Evolutionary conservation across 2,888 invertebrate genomes (phyloP).

Genomic region (Mongoloraphidia duomilia): DNA sequence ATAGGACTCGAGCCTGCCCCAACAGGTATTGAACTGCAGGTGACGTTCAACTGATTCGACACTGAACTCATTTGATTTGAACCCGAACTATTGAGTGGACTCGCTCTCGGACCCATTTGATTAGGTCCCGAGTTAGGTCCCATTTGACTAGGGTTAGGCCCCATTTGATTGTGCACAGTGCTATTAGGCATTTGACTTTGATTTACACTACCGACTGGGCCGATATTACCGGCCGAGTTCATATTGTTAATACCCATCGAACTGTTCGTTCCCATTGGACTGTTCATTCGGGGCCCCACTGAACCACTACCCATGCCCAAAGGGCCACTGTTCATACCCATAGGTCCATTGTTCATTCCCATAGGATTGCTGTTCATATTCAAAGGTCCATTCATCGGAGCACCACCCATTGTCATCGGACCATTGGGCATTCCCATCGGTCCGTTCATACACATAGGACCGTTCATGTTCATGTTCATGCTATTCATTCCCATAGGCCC

Average conservation of each 20-base stretch:
- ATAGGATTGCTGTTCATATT: constrained; percentile 16
- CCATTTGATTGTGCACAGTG: constrained; percentile 1
- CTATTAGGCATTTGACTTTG: neutral
- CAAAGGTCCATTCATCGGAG: constrained; percentile 61
- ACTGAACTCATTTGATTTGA: constrained; percentile 1
- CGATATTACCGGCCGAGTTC: constrained; percentile 21
- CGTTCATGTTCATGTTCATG: constrained; percentile 32
- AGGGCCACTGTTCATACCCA: constrained; percentile 17
- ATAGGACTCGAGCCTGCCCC: too few relatives aligned
- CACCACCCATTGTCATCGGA: constrained; percentile 40
- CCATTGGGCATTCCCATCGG: neutral
- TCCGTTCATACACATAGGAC: constrained; percentile 24
- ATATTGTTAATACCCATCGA: constrained; percentile 30
- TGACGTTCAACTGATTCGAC: too few relatives aligned
- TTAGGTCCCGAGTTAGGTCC: neutral
- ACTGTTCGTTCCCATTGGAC: constrained; percentile 21
- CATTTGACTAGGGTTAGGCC: constrained; percentile 2
- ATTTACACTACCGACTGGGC: constrained; percentile 19
- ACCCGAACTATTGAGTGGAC: neutral
- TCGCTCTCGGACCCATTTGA: constrained; percentile 2
- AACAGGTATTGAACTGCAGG: too few relatives aligned
- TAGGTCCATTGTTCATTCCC: constrained; percentile 19
- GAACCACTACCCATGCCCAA: constrained; percentile 22
- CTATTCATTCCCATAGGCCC: constrained; percentile 12
- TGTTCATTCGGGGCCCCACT: constrained; percentile 16